Percentiles rank a stretch among this genome's conserved stretches.
Evolutionary conservation across 2,113 vertebrate species (phyloP).

Genomic region (Myrmophylax atrothorax): DNA sequence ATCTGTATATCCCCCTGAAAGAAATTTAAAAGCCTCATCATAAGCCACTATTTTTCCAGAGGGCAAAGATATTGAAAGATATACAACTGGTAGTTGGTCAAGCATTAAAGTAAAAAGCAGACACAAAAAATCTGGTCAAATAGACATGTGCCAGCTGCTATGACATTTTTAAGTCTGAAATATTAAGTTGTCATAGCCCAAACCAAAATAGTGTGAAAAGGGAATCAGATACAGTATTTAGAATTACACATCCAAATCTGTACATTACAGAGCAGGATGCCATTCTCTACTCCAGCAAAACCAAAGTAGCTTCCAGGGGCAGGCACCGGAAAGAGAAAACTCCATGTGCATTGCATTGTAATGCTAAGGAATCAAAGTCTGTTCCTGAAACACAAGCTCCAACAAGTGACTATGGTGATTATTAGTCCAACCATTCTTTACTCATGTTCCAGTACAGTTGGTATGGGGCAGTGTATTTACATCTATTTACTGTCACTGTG

Average conservation of each 20-base stretch:
- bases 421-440: neutral
- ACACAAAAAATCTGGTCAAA: neutral
- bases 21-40: neutral
- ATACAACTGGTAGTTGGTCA: neutral
- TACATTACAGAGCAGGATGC: neutral
- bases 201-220: neutral
- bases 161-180: neutral
- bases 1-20: neutral
- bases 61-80: neutral
- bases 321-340: neutral
- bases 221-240: neutral
- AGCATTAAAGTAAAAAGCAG: neutral
- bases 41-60: neutral
- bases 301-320: neutral
- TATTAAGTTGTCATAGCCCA: neutral
- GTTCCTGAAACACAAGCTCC: neutral
- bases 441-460: neutral
- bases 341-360: neutral
- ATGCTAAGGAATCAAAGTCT: neutral
- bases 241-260: neutral
- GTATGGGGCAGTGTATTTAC: neutral
- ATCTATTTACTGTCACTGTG: neutral
- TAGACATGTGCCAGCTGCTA: accelerated
- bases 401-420: neutral
- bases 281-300: neutral